Evolutionary conservation across 2,888 invertebrate genomes (phyloP).

Genomic region (Belgica antarctica): DNA sequence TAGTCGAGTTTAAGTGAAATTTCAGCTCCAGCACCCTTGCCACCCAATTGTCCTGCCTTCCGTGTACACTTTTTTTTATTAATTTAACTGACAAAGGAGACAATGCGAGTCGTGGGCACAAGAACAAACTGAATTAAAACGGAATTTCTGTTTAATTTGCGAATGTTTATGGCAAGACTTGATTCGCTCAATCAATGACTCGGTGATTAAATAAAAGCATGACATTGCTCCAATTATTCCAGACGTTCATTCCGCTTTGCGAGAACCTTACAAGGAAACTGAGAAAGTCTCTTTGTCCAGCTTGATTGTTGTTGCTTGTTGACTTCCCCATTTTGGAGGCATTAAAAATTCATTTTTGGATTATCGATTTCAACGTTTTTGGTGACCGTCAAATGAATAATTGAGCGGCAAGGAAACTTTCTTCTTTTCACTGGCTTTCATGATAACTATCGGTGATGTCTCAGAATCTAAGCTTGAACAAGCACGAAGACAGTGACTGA

Average conservation of each 20-base stretch:
- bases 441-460: too few relatives aligned
- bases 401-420: neutral
- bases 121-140: neutral
- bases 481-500: too few relatives aligned
- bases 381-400: constrained; percentile 9
- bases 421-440: too few relatives aligned
- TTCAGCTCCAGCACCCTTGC: too few relatives aligned
- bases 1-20: too few relatives aligned
- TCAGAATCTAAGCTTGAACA: too few relatives aligned
- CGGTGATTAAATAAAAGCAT: too few relatives aligned
- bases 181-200: neutral
- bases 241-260: neutral
- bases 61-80: neutral
- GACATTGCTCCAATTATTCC: neutral
- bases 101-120: too few relatives aligned
- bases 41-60: too few relatives aligned
- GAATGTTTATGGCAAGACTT: neutral
- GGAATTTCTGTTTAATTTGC: neutral
- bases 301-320: constrained; percentile 3
- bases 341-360: neutral
- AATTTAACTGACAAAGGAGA: too few relatives aligned
- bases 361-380: neutral
- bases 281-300: neutral
- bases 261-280: neutral
- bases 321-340: neutral